A percentile compares a stretch with the other conserved stretches of the same genome.
Conservation (phyloP, 2,888 invertebrate species). For the Drosophila yooni region DNA sequence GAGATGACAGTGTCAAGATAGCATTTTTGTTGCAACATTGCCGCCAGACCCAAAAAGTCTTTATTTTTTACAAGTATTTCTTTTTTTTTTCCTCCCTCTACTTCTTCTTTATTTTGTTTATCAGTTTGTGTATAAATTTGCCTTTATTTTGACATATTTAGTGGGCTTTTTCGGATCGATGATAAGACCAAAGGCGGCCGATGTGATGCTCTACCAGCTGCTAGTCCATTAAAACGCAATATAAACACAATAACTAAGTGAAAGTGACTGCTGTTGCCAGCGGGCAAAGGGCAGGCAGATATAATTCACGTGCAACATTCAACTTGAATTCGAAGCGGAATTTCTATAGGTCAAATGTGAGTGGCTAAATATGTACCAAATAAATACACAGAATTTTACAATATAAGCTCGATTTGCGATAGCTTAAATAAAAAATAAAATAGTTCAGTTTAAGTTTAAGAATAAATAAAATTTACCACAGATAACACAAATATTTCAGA, state of each 20-base stretch:
- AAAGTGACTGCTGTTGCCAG: constrained; percentile 15
- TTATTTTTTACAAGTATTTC: constrained; percentile 28
- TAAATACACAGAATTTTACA: neutral
- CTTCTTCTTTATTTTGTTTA: constrained; percentile 52
- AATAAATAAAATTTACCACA: neutral
- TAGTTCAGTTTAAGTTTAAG: neutral
- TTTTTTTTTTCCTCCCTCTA: constrained; percentile 1
- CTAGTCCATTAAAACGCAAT: constrained; percentile 68
- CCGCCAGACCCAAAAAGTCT: constrained; percentile 36
- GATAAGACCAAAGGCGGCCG: constrained; percentile 49
- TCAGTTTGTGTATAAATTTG: constrained; percentile 78
- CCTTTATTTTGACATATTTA: constrained; percentile 80
- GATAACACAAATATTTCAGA: neutral
- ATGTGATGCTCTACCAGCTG: constrained; percentile 41
- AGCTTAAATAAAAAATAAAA: neutral
- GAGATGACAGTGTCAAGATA: constrained; percentile 74
- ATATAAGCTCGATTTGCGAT: neutral
- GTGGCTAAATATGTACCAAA: neutral
- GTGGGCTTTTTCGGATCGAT: constrained; percentile 48
- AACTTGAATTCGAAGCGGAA: neutral
- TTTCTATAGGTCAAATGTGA: constrained; percentile 25
- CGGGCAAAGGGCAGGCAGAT: neutral
- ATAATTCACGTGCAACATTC: neutral
- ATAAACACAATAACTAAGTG: constrained; percentile 52
- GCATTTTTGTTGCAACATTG: constrained; percentile 61